Base-by-base conservation (phyloP, 2,113 vertebrate species). In the Pollimyrus isidori region DNA sequence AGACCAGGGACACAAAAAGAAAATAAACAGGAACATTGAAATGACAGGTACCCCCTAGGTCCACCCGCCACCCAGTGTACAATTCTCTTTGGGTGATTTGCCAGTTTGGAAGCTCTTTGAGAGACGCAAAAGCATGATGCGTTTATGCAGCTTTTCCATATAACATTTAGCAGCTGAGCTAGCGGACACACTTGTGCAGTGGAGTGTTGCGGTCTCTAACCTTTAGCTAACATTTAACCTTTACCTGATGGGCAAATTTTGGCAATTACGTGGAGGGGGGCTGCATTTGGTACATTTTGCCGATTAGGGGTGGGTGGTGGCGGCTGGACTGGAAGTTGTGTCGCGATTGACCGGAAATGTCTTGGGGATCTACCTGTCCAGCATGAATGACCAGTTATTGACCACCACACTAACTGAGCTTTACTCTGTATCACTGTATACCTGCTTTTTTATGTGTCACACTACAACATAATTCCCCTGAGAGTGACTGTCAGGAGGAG, bases 301-400 rank as follows among this genome's bases (percentile, higher is more conserved):
- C 35, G 52, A 69, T 91, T 91, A 93, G 92, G 92, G 91, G 91
- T 21, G 93, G 21, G 21, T n/a, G 56, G 21, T n/a, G 21, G 56
- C n/a, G 23, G 19, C n/a, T 9, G 56, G 23, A n/a, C 56, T 62
- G 56, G 23, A 58, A n/a, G 89, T 83, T 26, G 9, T 65, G 58
- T 65, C 7, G n/a, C 0, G 9, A 11, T 26, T n/a, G n/a, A 65
- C 62, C 9, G 10, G 62, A 30, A 69, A 30, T 69, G 10, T 30
- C 10, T 30, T 69, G 62, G 62, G 26, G 26, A 69, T 69, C n/a
- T 13, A 13, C 62, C 26, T 69, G n/a, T 30, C 10, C 3, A 3
- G n/a, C 62, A 69, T 69, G 10, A 69, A 11, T 69, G n/a, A 69
- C 26, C 62, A 69, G n/a, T 69, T 69, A 26, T 69, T 26, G n/a